Conservation (phyloP, 2,113 vertebrate genomes). For the Eublepharis macularius region DNA sequence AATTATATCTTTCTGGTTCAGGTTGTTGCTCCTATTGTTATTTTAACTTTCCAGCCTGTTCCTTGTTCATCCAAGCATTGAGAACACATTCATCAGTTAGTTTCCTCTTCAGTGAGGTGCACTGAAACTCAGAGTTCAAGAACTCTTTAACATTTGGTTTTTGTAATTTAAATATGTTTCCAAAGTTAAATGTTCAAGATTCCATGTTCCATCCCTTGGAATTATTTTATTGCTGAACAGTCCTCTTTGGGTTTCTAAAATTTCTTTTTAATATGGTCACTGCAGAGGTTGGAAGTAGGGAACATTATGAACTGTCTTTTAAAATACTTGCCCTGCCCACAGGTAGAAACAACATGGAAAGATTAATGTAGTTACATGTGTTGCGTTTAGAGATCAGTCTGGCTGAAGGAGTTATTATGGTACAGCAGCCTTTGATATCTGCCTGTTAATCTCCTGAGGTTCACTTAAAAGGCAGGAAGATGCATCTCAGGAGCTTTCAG, state of each 20-base stretch:
- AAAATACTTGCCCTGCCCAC: not conserved
- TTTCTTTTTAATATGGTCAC: slow-evolving; percentile 1
- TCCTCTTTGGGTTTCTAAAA: not conserved
- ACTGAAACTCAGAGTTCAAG: not conserved
- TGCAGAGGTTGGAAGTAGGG: not conserved
- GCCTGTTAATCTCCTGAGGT: slow-evolving; percentile 40
- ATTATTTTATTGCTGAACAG: not conserved
- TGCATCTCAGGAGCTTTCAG: slow-evolving; percentile 48
- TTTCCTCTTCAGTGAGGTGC: not conserved
- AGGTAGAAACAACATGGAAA: slow-evolving; percentile 47
- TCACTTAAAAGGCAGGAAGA: slow-evolving; percentile 49
- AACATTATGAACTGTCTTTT: too few relatives aligned
- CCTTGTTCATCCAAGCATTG: not conserved
- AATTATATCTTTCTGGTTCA: not conserved
- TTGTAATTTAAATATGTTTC: not conserved
- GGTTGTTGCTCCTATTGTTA: not conserved
- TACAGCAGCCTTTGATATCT: slow-evolving; percentile 53
- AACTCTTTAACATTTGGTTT: not conserved
- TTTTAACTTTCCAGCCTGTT: not conserved
- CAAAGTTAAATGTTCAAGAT: not conserved
- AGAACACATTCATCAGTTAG: not conserved
- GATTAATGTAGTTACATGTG: slow-evolving; percentile 23
- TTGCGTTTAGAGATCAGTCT: slow-evolving; percentile 22
- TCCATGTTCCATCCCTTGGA: not conserved
- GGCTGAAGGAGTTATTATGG: slow-evolving; percentile 41